These are phyloP conservation scores for Carpatolechia fugitivella DNA, from an alignment of 2,888 invertebrate genomes.

Conservation along the genomic window DNA sequence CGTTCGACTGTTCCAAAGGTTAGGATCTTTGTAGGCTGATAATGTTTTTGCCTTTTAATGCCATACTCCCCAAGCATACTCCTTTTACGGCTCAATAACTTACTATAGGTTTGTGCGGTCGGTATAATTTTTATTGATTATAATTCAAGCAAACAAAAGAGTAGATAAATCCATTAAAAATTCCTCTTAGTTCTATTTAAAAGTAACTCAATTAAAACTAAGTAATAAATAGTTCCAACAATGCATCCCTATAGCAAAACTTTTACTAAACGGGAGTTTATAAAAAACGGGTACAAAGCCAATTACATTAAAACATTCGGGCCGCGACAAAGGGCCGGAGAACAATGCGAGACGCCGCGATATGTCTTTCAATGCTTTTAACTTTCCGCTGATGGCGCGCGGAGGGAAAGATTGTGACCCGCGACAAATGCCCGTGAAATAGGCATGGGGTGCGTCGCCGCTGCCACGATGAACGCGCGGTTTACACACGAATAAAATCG, in stretches of 20 bases:
- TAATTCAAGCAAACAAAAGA: too few relatives aligned
- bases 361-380: slow-evolving; percentile 80
- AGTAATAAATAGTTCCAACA: slow-evolving; percentile 9
- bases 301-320: slow-evolving; percentile 80
- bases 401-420: slow-evolving; percentile 73
- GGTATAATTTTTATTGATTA: too few relatives aligned
- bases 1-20: too few relatives aligned
- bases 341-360: slow-evolving; percentile 76
- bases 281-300: slow-evolving; percentile 69
- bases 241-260: slow-evolving; percentile 5
- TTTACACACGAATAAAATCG: background rate
- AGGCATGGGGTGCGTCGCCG: slow-evolving; percentile 39
- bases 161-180: too few relatives aligned
- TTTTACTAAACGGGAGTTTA: slow-evolving; percentile 14
- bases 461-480: background rate
- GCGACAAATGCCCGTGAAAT: slow-evolving; percentile 72
- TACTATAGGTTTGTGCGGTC: too few relatives aligned
- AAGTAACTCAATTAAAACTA: slow-evolving; percentile 6
- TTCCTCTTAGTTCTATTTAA: background rate
- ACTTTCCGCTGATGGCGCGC: slow-evolving; percentile 74
- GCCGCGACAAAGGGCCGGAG: slow-evolving; percentile 67
- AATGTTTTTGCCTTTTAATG: too few relatives aligned
- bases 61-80: too few relatives aligned
- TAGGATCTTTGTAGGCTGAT: too few relatives aligned
- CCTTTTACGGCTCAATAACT: too few relatives aligned